Percentiles rank a stretch among this genome's conserved stretches.
Conservation (phyloP, 2,797 vertebrate genomes). For the Corythornis leucogaster region DNA sequence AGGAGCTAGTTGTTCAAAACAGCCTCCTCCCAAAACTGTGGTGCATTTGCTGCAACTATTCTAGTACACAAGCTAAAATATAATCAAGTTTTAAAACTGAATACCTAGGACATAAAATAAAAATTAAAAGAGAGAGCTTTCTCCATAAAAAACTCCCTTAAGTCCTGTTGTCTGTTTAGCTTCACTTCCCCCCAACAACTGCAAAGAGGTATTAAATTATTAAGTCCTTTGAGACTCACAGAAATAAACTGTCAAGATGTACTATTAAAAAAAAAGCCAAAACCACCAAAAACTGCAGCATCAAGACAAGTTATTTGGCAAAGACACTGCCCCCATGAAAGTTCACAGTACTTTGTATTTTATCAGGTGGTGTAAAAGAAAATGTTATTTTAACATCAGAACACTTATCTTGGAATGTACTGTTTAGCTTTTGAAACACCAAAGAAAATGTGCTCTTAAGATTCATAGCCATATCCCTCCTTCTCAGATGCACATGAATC, state of each 20-base stretch:
- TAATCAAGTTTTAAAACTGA: not conserved
- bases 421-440: not conserved
- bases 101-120: not conserved
- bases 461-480: not conserved
- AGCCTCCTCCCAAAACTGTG: not conserved
- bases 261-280: not conserved
- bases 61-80: not conserved
- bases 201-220: not conserved
- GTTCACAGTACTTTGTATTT: not conserved
- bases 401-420: not conserved
- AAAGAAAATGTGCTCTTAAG: not conserved
- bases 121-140: not conserved
- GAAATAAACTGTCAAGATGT: not conserved
- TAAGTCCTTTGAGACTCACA: not conserved
- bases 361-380: slow-evolving; percentile 28
- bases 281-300: not conserved
- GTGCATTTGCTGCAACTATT: not conserved
- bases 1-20: not conserved
- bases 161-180: not conserved
- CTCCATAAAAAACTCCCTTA: not conserved
- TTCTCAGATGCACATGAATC: not conserved
- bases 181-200: not conserved
- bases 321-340: not conserved
- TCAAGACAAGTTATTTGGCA: not conserved
- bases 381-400: slow-evolving; percentile 7